These are phyloP conservation scores for Chouioia cunea DNA, from an alignment of 2,888 invertebrate species.

Conservation along the genomic window DNA sequence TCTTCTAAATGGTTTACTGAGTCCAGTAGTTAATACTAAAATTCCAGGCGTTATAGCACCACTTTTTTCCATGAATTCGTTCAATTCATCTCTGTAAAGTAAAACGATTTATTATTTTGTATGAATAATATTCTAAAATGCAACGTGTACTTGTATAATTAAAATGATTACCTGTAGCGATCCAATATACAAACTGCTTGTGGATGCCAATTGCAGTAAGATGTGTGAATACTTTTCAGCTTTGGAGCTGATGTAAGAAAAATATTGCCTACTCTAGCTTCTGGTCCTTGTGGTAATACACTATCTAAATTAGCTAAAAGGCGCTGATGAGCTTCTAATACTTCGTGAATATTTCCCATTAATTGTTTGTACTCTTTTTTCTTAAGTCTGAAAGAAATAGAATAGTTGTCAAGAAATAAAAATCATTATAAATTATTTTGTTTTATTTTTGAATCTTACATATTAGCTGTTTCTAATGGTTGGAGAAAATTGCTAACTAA, in stretches of 20 bases:
- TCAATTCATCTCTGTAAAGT: conserved; percentile 80
- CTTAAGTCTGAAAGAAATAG: conserved; percentile 75
- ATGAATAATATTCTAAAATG: background rate
- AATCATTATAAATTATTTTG: background rate
- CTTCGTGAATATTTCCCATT: conserved; percentile 89
- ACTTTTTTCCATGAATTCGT: conserved; percentile 88
- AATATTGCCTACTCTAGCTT: conserved; percentile 91
- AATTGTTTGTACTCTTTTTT: conserved; percentile 89
- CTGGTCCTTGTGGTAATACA: conserved; percentile 77
- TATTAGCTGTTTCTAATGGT: conserved; percentile 87
- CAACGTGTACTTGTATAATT: background rate
- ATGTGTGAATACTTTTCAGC: conserved; percentile 86
- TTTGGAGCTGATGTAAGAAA: conserved; percentile 88
- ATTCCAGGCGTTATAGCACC: conserved; percentile 90
- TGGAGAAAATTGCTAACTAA: conserved; percentile 87
- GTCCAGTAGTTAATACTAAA: conserved; percentile 89
- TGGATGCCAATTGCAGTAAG: conserved; percentile 94
- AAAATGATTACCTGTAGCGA: conserved; percentile 85
- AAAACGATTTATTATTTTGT: background rate
- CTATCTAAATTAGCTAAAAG: conserved; percentile 85
- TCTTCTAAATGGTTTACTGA: conserved; percentile 95
- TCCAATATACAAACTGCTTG: conserved; percentile 93
- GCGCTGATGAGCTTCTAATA: conserved; percentile 87
- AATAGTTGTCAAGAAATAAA: conserved; percentile 30
- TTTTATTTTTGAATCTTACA: conserved; percentile 75